phyloP scores from a whole-genome alignment of 2,888 invertebrate genomes.

The Dicyrtomina minuta region DNA sequence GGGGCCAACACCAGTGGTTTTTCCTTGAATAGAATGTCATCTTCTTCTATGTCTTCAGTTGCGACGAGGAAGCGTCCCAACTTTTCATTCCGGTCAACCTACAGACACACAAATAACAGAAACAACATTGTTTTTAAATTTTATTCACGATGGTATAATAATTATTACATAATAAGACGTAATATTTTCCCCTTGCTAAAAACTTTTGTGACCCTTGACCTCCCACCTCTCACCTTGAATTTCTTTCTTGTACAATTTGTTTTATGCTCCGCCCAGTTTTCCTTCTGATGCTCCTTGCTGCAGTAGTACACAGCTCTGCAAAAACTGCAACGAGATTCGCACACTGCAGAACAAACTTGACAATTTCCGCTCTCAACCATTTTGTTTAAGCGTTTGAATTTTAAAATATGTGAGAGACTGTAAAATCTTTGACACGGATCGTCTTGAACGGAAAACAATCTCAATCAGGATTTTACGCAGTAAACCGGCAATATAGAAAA shows the following conservation, averaged over 20 bases:
- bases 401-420: too few relatives aligned
- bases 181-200: too few relatives aligned
- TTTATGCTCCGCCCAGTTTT: constrained; percentile 70
- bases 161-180: too few relatives aligned
- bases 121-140: neutral
- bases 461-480: too few relatives aligned
- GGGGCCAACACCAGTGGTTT: constrained; percentile 76
- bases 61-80: constrained; percentile 72
- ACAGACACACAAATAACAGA: too few relatives aligned
- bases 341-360: constrained; percentile 47
- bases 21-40: constrained; percentile 72
- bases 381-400: constrained; percentile 1
- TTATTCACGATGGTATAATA: too few relatives aligned
- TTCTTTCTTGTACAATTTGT: constrained; percentile 56
- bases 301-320: constrained; percentile 72
- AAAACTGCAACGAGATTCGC: constrained; percentile 66
- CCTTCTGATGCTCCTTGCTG: constrained; percentile 69
- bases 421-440: too few relatives aligned
- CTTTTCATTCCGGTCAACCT: constrained; percentile 59
- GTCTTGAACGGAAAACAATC: too few relatives aligned
- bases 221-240: constrained; percentile 49
- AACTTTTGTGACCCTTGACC: too few relatives aligned
- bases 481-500: too few relatives aligned
- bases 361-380: constrained; percentile 46
- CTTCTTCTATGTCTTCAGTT: constrained; percentile 68